Conservation (phyloP, 2,888 invertebrate species). For the Ptychoptera albimana region DNA sequence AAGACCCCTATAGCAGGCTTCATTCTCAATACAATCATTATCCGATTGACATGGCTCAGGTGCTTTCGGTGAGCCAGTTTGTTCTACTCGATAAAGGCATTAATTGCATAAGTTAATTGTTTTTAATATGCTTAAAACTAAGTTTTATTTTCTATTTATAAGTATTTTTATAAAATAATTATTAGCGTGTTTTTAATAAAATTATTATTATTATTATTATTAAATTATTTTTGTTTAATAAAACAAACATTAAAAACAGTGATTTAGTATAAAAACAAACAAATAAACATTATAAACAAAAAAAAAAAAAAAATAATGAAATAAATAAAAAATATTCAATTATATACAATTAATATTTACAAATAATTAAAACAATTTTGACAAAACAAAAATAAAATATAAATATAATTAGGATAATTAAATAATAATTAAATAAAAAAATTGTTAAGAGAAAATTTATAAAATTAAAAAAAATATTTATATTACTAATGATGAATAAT, state of each 20-base stretch:
- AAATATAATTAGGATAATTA: too few species aligned
- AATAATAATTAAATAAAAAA: not conserved
- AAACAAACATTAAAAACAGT: not conserved
- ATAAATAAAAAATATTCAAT: too few species aligned
- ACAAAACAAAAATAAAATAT: too few species aligned
- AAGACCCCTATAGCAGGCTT: slow-evolving; percentile 67
- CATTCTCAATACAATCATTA: slow-evolving; percentile 66
- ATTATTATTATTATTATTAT: not conserved
- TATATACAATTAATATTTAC: slow-evolving; percentile 1
- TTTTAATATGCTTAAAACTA: slow-evolving; percentile 4
- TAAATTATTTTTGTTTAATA: not conserved
- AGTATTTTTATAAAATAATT: slow-evolving; percentile 1
- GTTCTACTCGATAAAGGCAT: slow-evolving; percentile 34
- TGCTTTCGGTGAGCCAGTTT: slow-evolving; percentile 52
- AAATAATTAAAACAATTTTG: not conserved
- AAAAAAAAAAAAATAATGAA: too few species aligned
- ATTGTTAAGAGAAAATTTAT: not conserved
- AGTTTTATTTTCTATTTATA: slow-evolving; percentile 1
- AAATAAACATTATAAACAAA: not conserved
- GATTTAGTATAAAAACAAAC: not conserved
- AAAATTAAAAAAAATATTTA: slow-evolving; percentile 2
- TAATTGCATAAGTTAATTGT: not conserved
- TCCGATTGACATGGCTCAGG: slow-evolving; percentile 63
- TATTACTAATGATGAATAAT: not conserved
- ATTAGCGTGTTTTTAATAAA: slow-evolving; percentile 6